Evolutionary conservation across 2,113 vertebrate species (phyloP).

Genomic region (Canis aureus): DNA sequence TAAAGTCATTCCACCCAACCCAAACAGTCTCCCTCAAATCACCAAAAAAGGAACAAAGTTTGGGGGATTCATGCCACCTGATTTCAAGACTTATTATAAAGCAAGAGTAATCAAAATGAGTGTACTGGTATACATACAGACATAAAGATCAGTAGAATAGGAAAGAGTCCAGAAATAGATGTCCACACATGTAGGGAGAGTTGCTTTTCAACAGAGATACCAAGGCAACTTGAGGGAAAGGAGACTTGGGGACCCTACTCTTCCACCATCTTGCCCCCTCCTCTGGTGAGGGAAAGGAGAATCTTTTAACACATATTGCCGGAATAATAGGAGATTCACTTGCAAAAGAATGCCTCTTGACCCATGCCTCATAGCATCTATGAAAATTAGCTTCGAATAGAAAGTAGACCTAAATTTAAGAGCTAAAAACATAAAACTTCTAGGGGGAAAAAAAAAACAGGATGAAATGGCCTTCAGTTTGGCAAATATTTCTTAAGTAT

Average conservation of each 20-base stretch:
- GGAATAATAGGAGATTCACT: neutral
- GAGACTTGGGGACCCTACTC: too few relatives aligned
- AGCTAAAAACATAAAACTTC: neutral
- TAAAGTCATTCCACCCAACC: neutral
- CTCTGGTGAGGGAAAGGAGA: neutral
- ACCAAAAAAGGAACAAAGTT: neutral
- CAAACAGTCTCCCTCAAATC: neutral
- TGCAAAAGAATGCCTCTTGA: neutral
- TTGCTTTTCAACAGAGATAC: neutral
- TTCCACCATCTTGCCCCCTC: too few relatives aligned
- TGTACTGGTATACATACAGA: neutral
- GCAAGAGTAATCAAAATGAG: neutral
- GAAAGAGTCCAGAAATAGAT: neutral
- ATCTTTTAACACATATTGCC: neutral
- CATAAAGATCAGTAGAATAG: neutral
- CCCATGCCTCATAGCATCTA: neutral
- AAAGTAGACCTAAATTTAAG: neutral
- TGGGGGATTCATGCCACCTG: neutral
- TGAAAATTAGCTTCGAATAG: neutral
- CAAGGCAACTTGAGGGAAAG: neutral
- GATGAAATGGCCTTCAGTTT: conserved; percentile 35
- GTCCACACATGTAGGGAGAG: neutral
- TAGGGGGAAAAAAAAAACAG: neutral
- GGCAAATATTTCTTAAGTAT: neutral
- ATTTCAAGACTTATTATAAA: neutral